Conservation (phyloP, 1,140 invertebrate genomes). For the Conopomorpha cramerella region DNA sequence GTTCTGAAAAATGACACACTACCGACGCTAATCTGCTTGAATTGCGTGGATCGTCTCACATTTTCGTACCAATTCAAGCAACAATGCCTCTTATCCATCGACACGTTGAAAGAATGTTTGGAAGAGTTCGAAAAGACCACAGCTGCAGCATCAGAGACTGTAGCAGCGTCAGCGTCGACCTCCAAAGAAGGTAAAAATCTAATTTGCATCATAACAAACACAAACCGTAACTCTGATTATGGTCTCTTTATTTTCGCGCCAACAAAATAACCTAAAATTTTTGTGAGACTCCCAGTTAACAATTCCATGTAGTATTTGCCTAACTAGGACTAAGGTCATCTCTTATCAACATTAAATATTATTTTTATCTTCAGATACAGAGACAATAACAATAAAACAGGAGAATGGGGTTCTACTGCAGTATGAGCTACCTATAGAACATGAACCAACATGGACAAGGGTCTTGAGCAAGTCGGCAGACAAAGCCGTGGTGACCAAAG, state of each 20-base stretch:
- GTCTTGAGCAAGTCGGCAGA: conserved; percentile 24
- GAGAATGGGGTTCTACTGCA: conserved; percentile 50
- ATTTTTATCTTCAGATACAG: conserved; percentile 27
- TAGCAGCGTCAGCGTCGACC: conserved; percentile 11
- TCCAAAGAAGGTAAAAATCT: conserved; percentile 14
- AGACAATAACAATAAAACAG: conserved; percentile 55
- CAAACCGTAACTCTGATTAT: conserved; percentile 1
- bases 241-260: too few relatives aligned
- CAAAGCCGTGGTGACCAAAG: conserved; percentile 37
- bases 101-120: conserved; percentile 52
- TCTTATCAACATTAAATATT: too few relatives aligned
- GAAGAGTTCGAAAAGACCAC: conserved; percentile 45
- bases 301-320: too few relatives aligned
- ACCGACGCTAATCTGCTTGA: conserved; percentile 53
- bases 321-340: too few relatives aligned
- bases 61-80: conserved; percentile 56
- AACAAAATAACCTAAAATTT: too few relatives aligned
- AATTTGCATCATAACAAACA: too few relatives aligned
- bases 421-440: conserved; percentile 54
- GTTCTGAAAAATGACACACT: conserved; percentile 47
- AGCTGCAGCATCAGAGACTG: conserved; percentile 14
- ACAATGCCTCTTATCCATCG: conserved; percentile 50
- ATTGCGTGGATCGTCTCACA: conserved; percentile 53
- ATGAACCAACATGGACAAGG: conserved; percentile 39
- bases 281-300: too few relatives aligned